Percentiles rank a stretch among this genome's conserved stretches.
phyloP scores from a whole-genome alignment of 2,797 vertebrate genomes.

The Macrochelys suwanniensis region DNA sequence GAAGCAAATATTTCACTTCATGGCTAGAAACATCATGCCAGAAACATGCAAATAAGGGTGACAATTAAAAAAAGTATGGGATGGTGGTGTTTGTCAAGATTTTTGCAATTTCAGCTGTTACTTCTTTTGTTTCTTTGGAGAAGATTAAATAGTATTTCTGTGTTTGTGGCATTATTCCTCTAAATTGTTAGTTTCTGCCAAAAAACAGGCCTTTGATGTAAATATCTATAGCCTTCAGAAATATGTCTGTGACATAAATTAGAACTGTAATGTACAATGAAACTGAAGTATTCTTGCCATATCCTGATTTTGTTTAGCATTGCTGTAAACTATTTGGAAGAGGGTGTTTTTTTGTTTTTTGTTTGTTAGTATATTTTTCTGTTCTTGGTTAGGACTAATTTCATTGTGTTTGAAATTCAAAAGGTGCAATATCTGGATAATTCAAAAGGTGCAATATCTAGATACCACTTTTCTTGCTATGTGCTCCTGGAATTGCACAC shows the following conservation, averaged over 20 bases:
- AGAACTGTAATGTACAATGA: neutral
- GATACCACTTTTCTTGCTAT: neutral
- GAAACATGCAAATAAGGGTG: neutral
- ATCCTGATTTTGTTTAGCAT: conserved; percentile 49
- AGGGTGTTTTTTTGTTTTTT: neutral
- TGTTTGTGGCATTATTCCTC: conserved; percentile 14
- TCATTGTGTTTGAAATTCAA: conserved; percentile 5
- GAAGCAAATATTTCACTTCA: neutral
- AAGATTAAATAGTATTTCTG: conserved; percentile 26
- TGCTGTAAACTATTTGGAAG: neutral
- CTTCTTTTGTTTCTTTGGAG: conserved; percentile 16
- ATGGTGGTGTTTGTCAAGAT: neutral
- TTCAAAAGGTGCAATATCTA: neutral
- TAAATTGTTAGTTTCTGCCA: conserved; percentile 44
- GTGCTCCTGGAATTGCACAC: neutral
- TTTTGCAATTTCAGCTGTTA: neutral
- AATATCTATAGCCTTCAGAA: conserved; percentile 54
- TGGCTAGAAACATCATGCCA: neutral
- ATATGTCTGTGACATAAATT: conserved; percentile 29
- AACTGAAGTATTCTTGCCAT: neutral
- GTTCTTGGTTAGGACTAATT: neutral
- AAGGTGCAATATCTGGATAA: neutral
- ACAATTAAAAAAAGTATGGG: neutral
- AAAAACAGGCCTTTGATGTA: conserved; percentile 54
- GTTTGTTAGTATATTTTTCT: neutral